Base-by-base conservation (phyloP, 2,797 vertebrate genomes). In the Kryptopterus vitreolus region DNA sequence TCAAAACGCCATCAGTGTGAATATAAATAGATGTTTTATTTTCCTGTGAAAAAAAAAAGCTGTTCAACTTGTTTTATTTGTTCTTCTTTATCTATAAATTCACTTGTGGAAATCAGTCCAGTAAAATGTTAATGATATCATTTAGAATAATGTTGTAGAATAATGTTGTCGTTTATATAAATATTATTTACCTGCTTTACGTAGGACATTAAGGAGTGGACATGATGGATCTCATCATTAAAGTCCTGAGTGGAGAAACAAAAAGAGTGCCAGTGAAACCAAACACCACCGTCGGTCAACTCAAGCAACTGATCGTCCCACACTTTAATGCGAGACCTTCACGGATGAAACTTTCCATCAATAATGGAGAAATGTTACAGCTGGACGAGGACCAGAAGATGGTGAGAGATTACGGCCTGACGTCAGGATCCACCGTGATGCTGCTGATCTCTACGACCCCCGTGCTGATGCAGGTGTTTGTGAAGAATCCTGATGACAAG, bases 351-450 rank as follows among this genome's bases (percentile, higher is more conserved):
- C 88, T 94, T 63, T 31, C 78, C 0, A 69, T 76, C 0, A 79
- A 1, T 0, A 92, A 90, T 35, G 90, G 92, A 0, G n/a, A 59
- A 3, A 85, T 0, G 6, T 43, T 9, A 43, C 38, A 43, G 38
- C 90, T 93, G 53, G 83, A 15, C 7, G 73, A 92, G n/a, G 85
- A 91, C 57, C 1, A 29, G 0, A 61, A 0, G 9, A 53, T 3
- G 1, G 18, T 80, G n/a, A 66, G 35, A 3, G 62, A 65, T 18
- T 80, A 58, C 22, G 22, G 52, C 26, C 61, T 80, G 62, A 35
- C 26, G 5, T 58, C 71, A 33, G 79, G 71, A 22, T 66, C 59
- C 59, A 66, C 10, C 1, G 71, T 80, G 48, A 80, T 66, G 24
- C 24, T 75, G 50, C 61, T 81, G 71, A n/a, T 76, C 33, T 63